Conservation (phyloP, 2,888 invertebrate genomes). For the Drosophila ochracea region DNA sequence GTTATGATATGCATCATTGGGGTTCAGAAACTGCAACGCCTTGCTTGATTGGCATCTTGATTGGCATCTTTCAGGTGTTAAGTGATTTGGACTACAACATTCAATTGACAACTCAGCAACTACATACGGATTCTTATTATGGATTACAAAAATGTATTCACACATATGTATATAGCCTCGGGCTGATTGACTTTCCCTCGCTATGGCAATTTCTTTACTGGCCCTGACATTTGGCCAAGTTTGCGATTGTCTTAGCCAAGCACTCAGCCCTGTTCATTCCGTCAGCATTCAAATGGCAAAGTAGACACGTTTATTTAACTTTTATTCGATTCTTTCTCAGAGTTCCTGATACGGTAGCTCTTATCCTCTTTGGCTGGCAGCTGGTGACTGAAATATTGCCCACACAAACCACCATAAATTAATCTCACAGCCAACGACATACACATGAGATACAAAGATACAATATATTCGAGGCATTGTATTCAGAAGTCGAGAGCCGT, state of each 20-base stretch:
- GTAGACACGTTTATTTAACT: slow-evolving; percentile 52
- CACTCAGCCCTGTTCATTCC: background rate
- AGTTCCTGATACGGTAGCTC: slow-evolving; percentile 5
- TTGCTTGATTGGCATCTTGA: slow-evolving; percentile 19
- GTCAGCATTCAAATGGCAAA: slow-evolving; percentile 37
- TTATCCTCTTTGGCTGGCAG: slow-evolving; percentile 31
- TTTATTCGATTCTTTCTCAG: slow-evolving; percentile 28
- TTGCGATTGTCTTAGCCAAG: slow-evolving; percentile 38
- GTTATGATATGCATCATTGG: slow-evolving; percentile 16
- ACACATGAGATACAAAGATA: slow-evolving; percentile 22
- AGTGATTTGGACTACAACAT: background rate
- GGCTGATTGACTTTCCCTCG: background rate
- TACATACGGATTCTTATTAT: background rate
- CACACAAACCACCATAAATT: slow-evolving; percentile 38
- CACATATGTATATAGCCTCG: background rate
- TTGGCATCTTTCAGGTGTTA: slow-evolving; percentile 2
- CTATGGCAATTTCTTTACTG: slow-evolving; percentile 9
- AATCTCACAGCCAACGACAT: slow-evolving; percentile 28
- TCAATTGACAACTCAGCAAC: background rate
- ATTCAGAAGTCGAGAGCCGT: slow-evolving; percentile 24
- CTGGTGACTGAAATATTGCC: slow-evolving; percentile 7
- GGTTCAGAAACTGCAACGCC: background rate
- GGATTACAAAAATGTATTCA: background rate
- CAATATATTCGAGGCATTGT: slow-evolving; percentile 15
- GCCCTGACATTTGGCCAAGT: slow-evolving; percentile 25